Base-by-base conservation (phyloP, 92 coral and sea anemone species). In the Palythoa heliodiscus region DNA sequence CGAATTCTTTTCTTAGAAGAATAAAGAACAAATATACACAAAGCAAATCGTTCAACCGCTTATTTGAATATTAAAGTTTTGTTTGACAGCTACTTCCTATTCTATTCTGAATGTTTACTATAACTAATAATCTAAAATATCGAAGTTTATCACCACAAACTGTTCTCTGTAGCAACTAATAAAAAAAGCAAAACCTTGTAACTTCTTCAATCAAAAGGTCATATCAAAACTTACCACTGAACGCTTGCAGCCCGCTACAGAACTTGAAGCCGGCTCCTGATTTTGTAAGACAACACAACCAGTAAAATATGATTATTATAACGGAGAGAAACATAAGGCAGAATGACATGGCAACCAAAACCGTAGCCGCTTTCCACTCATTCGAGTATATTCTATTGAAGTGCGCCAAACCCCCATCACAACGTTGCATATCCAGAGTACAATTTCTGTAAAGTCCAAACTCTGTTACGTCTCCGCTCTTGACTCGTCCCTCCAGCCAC, bases 381-480 rank as follows among this genome's bases (percentile, higher is more conserved):
- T 84, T 13, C 7, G 99, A 96, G 83, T 91, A 91, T 66, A 97
- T 94, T 57, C 78, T 83, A 76, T 52, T 78, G 74, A 97, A 97
- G 54, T 90, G 91, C 19, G 84, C 53, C 77, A 97, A 70, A 71
- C 90, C 86, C 48, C 98, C 99, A 16, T 95, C 86, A 52, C 99
- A 97, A 58, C 82, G 87, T 70, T 88, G 79, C 88, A 91, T 67
- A 73, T 80, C 88, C 60, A 86, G 92, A 5, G 98, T 71, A 69
- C 99, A 97, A 80, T 88, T 90, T 48, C 99, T 92, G 73, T 93
- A 97, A 37, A 97, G 88, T 64, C 99, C 99, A 52, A 97, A 97
- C 70, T 93, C 90, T 24, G 90, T 90, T 19, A 86, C 69, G n/a
- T 64, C 75, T 60, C 93, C 91, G 10, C 74, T 68, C 12, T 40